Conservation (phyloP, 1,140 invertebrate genomes). For the Drosophila virilis region DNA sequence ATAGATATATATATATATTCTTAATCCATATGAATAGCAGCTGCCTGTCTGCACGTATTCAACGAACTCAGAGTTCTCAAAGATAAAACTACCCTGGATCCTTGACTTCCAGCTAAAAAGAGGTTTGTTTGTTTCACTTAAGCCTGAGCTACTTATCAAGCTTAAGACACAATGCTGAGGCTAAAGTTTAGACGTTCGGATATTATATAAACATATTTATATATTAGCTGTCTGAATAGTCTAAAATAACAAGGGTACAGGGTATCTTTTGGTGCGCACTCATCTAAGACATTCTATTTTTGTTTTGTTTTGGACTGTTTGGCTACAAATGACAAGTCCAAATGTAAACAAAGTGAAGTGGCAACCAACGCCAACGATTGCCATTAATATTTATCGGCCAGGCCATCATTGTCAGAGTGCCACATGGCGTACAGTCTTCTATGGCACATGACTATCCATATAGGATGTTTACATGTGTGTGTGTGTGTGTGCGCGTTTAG, state of each 20-base stretch:
- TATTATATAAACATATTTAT: too few relatives aligned
- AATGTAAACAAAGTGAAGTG: conserved; percentile 48
- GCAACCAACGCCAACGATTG: conserved; percentile 15
- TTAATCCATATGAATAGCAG: too few relatives aligned
- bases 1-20: too few relatives aligned
- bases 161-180: too few relatives aligned
- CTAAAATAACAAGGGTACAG: background rate
- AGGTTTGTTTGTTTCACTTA: too few relatives aligned
- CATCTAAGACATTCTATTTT: background rate
- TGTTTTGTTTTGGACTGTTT: background rate
- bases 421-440: conserved; percentile 27
- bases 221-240: too few relatives aligned
- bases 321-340: conserved; percentile 27
- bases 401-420: conserved; percentile 41
- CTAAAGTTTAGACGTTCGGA: too few relatives aligned
- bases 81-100: too few relatives aligned
- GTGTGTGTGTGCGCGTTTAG: conserved; percentile 2
- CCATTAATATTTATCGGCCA: conserved; percentile 55
- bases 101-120: too few relatives aligned
- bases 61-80: too few relatives aligned
- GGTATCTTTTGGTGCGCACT: background rate
- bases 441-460: conserved; percentile 23
- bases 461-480: conserved; percentile 16
- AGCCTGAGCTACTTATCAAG: too few relatives aligned
- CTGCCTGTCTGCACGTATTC: too few relatives aligned